Conservation (phyloP, 2,113 vertebrate genomes). For the Odontophorus gujanensis region DNA sequence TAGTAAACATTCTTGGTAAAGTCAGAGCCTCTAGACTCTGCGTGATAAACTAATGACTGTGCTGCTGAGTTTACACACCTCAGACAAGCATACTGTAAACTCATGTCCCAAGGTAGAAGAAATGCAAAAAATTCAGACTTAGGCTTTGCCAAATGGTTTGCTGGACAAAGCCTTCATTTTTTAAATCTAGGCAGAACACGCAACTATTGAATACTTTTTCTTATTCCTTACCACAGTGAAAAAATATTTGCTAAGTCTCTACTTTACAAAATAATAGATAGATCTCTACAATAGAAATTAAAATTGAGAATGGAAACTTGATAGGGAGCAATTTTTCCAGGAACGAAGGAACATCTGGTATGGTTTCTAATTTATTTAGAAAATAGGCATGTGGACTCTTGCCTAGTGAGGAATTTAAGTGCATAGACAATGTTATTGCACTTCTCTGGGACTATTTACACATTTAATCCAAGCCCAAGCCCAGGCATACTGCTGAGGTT, state of each 20-base stretch:
- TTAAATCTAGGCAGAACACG: neutral
- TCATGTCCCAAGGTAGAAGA: neutral
- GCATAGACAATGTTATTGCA: neutral
- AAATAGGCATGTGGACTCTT: neutral
- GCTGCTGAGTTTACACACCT: neutral
- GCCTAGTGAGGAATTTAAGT: neutral
- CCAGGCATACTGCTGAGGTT: neutral
- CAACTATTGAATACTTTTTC: neutral
- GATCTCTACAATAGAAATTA: neutral
- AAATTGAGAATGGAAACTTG: neutral
- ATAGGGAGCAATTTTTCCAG: neutral
- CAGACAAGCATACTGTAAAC: neutral
- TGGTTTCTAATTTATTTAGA: constrained; percentile 11
- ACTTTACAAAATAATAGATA: neutral
- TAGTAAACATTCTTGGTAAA: constrained; percentile 45
- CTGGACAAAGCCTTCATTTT: neutral
- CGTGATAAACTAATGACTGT: neutral
- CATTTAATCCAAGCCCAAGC: neutral
- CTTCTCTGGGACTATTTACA: neutral
- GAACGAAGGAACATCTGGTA: neutral
- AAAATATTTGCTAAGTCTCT: neutral
- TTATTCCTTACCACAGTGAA: neutral
- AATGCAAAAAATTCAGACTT: neutral
- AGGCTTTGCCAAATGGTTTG: neutral
- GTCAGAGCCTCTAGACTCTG: neutral